Conservation (phyloP, 2,113 vertebrate species). For the Ceratotherium simum region DNA sequence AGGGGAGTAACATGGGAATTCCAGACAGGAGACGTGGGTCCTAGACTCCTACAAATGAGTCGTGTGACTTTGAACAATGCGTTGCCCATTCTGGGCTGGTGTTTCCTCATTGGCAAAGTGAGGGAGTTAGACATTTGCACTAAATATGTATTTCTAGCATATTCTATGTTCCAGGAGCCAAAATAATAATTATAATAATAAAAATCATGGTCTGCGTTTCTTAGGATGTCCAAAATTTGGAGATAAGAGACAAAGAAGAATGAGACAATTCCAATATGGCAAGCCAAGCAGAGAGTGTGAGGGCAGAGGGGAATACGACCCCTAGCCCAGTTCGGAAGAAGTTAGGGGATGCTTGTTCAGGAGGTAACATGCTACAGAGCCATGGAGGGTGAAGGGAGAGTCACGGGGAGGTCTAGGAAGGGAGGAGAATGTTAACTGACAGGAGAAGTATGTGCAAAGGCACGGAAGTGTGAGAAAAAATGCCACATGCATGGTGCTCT, state of each 20-base stretch:
- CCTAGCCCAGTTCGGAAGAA: no score
- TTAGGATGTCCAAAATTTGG: background rate
- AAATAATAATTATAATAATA: background rate
- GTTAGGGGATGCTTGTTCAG: background rate
- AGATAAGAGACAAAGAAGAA: background rate
- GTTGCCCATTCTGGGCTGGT: background rate
- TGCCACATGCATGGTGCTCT: accelerated
- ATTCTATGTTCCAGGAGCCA: background rate
- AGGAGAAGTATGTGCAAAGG: background rate
- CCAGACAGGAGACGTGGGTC: accelerated
- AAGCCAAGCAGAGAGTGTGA: background rate
- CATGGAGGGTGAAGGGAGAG: background rate
- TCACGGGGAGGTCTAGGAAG: background rate
- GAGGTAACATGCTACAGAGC: background rate
- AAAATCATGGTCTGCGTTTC: background rate
- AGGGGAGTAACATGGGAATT: background rate
- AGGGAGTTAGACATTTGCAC: background rate
- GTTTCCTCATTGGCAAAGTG: background rate
- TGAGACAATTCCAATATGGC: accelerated
- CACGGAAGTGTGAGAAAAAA: no score
- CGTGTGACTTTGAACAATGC: background rate
- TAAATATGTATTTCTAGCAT: background rate
- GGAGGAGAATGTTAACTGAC: no score
- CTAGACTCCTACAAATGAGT: background rate
- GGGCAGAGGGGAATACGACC: background rate